These are phyloP conservation scores for Tetanocera ferruginea DNA, from an alignment of 2,888 invertebrate genomes.

Conservation along the genomic window DNA sequence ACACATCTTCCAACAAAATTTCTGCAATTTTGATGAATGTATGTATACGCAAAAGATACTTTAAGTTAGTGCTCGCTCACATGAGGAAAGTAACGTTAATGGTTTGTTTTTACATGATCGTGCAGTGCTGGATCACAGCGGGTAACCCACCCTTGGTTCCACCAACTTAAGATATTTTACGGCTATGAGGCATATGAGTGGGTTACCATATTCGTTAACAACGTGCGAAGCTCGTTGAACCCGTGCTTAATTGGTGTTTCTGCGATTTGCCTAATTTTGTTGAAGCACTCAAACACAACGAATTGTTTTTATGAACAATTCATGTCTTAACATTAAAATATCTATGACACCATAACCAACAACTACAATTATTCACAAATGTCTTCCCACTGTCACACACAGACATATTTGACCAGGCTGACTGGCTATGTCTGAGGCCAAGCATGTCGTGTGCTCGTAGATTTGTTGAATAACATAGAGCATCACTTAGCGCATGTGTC, in stretches of 20 bases:
- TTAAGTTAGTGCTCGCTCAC: too few species aligned
- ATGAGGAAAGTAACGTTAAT: too few species aligned
- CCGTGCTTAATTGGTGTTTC: slow-evolving; percentile 41
- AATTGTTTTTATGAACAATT: too few species aligned
- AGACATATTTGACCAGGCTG: slow-evolving; percentile 28
- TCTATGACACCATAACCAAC: neutral
- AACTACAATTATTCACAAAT: slow-evolving; percentile 42
- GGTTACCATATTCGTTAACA: slow-evolving; percentile 33
- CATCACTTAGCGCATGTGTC: slow-evolving; percentile 7
- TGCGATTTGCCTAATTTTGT: neutral
- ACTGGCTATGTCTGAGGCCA: slow-evolving; percentile 31
- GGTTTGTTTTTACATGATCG: too few species aligned
- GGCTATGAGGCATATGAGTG: slow-evolving; percentile 36
- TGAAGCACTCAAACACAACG: neutral
- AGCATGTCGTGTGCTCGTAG: neutral
- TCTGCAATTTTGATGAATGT: too few species aligned
- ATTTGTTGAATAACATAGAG: neutral
- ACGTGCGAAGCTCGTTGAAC: slow-evolving; percentile 6
- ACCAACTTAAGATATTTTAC: slow-evolving; percentile 43
- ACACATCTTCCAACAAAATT: too few species aligned
- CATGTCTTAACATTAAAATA: slow-evolving; percentile 18
- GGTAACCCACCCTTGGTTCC: slow-evolving; percentile 48
- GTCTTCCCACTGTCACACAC: slow-evolving; percentile 44
- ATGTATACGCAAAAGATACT: too few species aligned
- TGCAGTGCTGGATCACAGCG: slow-evolving; percentile 42